Evolutionary conservation across 2,113 vertebrate genomes (phyloP).

Genomic region (Macquaria australasica): DNA sequence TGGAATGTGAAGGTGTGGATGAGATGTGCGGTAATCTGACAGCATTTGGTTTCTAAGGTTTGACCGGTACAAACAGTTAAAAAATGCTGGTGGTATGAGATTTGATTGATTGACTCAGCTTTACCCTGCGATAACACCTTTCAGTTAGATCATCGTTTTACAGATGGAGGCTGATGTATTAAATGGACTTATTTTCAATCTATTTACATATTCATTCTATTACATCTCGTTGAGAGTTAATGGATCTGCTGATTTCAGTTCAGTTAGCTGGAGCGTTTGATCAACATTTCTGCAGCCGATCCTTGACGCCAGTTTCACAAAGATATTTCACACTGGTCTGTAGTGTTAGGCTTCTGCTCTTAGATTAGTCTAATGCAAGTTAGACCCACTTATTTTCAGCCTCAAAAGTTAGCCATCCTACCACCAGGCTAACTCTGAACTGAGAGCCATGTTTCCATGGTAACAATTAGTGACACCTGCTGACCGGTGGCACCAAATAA

Average conservation of each 20-base stretch:
- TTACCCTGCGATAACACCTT: slow-evolving; percentile 27
- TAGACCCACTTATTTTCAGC: neutral
- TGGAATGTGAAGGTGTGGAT: slow-evolving; percentile 40
- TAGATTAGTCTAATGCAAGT: neutral
- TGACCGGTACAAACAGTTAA: slow-evolving; percentile 31
- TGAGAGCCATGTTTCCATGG: neutral
- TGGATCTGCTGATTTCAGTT: slow-evolving; percentile 32
- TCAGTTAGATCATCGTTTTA: slow-evolving; percentile 5
- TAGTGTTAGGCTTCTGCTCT: neutral
- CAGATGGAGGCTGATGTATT: slow-evolving; percentile 10
- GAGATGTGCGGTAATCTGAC: slow-evolving; percentile 2
- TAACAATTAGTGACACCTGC: neutral
- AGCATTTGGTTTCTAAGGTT: slow-evolving; percentile 40
- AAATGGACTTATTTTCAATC: neutral
- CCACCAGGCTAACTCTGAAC: neutral
- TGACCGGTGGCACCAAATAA: neutral
- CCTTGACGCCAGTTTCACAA: slow-evolving; percentile 3
- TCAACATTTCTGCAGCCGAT: neutral
- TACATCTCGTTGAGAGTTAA: neutral
- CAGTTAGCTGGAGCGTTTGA: slow-evolving; percentile 5
- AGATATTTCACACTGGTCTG: neutral
- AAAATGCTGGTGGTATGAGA: slow-evolving; percentile 56
- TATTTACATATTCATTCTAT: slow-evolving; percentile 33
- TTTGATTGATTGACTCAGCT: slow-evolving; percentile 51
- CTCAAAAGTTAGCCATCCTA: neutral